Conservation (phyloP, 1,140 invertebrate species). For the Drosophila pseudoananassae region DNA sequence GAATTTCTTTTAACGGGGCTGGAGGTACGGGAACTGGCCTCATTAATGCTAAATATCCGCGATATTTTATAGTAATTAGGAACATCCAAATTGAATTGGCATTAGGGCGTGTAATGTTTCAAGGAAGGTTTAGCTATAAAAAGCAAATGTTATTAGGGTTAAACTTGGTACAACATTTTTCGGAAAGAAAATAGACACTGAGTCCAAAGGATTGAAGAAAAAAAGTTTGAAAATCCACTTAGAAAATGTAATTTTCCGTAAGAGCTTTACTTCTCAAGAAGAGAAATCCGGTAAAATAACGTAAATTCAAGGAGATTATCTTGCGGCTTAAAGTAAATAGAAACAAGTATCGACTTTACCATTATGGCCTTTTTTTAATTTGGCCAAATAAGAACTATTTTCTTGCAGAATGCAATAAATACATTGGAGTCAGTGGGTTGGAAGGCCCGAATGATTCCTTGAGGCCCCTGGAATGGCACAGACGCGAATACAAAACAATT, state of each 20-base stretch:
- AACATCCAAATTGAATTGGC: conserved; percentile 62
- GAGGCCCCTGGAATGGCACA: background rate
- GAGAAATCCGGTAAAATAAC: background rate
- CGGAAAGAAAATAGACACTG: conserved; percentile 1
- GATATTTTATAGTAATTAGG: conserved; percentile 74
- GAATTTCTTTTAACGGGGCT: conserved; percentile 3
- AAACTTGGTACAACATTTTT: conserved; percentile 25
- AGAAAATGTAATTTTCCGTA: background rate
- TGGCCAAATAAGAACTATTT: background rate
- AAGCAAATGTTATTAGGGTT: conserved; percentile 57
- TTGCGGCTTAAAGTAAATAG: background rate
- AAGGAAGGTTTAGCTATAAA: conserved; percentile 32
- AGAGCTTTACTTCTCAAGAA: background rate
- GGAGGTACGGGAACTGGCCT: conserved; percentile 17
- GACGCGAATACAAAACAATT: conserved; percentile 60
- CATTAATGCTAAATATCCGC: conserved; percentile 66
- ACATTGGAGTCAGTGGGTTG: conserved; percentile 37
- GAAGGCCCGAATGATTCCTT: conserved; percentile 30
- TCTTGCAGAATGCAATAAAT: conserved; percentile 18
- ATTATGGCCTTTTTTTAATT: background rate
- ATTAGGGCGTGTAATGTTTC: conserved; percentile 29
- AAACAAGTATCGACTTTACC: background rate
- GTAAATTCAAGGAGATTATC: background rate
- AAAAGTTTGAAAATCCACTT: conserved; percentile 14
- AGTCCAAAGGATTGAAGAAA: background rate